Evolutionary conservation across 2,888 invertebrate genomes (phyloP), one percentile per base, ranked within the genome.

Genomic region (Polymixis flavicincta): DNA sequence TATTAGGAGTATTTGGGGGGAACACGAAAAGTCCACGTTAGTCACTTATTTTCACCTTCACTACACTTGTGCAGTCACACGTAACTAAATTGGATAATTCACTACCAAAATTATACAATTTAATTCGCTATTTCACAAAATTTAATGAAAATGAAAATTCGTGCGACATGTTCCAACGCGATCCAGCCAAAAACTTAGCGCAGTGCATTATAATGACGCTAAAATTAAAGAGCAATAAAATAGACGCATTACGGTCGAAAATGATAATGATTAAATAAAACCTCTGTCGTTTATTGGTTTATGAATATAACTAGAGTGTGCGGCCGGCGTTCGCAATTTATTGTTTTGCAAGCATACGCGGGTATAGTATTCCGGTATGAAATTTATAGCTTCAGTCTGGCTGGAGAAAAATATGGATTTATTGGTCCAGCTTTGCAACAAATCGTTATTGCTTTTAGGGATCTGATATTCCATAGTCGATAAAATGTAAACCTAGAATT

Each of bases 401-500:
- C 83, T 89, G 83, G 92, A 92, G 93, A 93, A 95, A 94, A 94
- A 95, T 94, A 94, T 93, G 90, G 92, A 93, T 93, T 93, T 94
- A 94, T 93, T 90, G 91, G 89, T 75, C 80, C 72, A 88, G 89
- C 88, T 91, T 91, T 89, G 91, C 89, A 91, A 93, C 92, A 93
- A 92, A 92, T 92, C 84, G 91, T 92, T 92, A 92, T 92, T 92
- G 91, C 89, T 89, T 89, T 90, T 88, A 85, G 87, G 78, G 84
- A 86, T 85, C 84, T 85, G 87, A 83, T 86, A 78, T 86, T 77
- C 76, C 74, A 84, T 81, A 84, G 75, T 85, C 85, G 83, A 87
- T 85, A 79, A 77, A 83, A 87, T 80, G 83, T 72, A 76, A 74
- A 70, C 66, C 66, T 74, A 75, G 42, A 74, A 77, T 74, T 71